Evolutionary conservation across 2,113 vertebrate species (phyloP).

Genomic region (Lycaon pictus): DNA sequence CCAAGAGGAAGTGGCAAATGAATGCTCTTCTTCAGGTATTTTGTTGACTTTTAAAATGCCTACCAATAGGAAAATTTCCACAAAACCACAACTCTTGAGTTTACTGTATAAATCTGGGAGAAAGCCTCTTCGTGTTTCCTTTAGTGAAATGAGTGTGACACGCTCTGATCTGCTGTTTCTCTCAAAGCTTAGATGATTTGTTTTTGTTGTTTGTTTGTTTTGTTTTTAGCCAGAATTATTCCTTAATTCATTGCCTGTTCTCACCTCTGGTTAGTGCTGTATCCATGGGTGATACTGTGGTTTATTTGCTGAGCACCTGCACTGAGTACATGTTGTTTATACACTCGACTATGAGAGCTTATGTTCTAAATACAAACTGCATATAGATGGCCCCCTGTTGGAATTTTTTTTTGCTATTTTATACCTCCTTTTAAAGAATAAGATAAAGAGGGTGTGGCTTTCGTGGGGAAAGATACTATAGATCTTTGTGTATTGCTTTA

Average conservation of each 20-base stretch:
- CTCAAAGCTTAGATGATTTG: not conserved
- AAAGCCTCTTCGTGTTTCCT: conserved; percentile 54
- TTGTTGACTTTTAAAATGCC: conserved; percentile 75
- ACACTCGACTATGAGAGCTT: not conserved
- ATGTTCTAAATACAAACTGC: not conserved
- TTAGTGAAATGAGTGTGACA: conserved; percentile 14
- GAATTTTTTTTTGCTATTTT: conserved; percentile 3
- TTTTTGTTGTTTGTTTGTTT: not conserved
- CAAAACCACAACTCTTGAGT: conserved; percentile 32
- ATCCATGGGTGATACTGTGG: not conserved
- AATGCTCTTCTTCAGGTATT: conserved; percentile 80
- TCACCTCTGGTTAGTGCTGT: not conserved
- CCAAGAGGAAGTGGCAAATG: conserved; percentile 81
- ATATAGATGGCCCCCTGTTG: not conserved
- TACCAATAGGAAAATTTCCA: conserved; percentile 69
- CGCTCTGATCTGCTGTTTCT: conserved; percentile 58
- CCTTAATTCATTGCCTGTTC: not conserved
- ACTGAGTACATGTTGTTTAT: not conserved
- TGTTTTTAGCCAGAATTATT: not conserved
- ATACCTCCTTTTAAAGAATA: conserved; percentile 27
- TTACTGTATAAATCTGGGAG: conserved; percentile 43
- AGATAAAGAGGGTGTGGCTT: not conserved
- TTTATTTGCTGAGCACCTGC: not conserved
- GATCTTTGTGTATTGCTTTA: not conserved
- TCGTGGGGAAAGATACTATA: not conserved